Conservation (phyloP, 2,113 vertebrate species). For the Excalfactoria chinensis region DNA sequence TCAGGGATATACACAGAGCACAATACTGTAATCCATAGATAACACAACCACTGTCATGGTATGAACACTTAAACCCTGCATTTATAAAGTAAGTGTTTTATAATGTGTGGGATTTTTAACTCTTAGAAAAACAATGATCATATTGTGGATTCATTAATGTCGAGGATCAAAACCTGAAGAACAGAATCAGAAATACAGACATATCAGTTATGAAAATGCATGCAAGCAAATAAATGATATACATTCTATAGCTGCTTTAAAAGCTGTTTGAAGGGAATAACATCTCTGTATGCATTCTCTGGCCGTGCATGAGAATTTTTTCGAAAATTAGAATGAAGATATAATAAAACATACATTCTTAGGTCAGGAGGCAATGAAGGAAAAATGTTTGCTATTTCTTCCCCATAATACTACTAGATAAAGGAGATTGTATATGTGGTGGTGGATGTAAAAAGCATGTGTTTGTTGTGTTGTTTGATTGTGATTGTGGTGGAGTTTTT, state of each 20-base stretch:
- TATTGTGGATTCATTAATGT: background rate
- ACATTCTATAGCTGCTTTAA: background rate
- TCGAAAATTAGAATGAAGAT: slow-evolving; percentile 25
- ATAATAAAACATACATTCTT: slow-evolving; percentile 27
- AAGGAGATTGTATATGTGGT: slow-evolving; percentile 68
- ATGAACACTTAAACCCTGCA: slow-evolving; percentile 3
- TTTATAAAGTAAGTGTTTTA: slow-evolving; percentile 28
- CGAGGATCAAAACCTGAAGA: background rate
- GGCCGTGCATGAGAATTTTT: background rate
- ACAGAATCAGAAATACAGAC: background rate
- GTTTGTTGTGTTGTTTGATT: background rate
- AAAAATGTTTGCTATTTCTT: slow-evolving; percentile 51
- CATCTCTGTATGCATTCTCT: background rate
- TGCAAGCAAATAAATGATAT: background rate
- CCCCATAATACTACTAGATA: slow-evolving; percentile 51
- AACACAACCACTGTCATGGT: background rate
- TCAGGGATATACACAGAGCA: background rate
- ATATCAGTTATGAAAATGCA: background rate
- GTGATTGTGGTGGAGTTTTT: background rate
- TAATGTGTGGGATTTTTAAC: slow-evolving; percentile 46
- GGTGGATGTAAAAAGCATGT: slow-evolving; percentile 20
- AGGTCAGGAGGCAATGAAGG: slow-evolving; percentile 19
- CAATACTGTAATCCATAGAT: slow-evolving; percentile 3
- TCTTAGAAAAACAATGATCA: background rate
- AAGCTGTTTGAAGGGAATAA: background rate